Conservation (phyloP, 2,888 invertebrate genomes). For the Mesorhabditis belari region DNA sequence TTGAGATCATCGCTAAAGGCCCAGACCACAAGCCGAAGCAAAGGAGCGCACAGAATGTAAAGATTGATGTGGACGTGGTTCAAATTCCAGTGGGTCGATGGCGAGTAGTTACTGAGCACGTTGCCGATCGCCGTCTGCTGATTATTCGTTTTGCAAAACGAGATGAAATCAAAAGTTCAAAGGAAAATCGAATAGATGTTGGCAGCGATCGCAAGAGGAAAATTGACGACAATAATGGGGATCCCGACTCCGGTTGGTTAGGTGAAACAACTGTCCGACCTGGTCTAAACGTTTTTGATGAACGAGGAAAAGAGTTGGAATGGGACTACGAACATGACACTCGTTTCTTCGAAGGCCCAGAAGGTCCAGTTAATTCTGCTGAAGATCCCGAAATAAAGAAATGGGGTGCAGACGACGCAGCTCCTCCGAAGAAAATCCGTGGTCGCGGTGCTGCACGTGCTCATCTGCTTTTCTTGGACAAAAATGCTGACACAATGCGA, state of each 20-base stretch:
- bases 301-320: conserved; percentile 43
- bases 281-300: conserved; percentile 46
- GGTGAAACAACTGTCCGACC: no score
- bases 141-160: conserved; percentile 29
- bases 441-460: no score
- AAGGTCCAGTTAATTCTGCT: no score
- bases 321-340: conserved; percentile 52
- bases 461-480: no score
- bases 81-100: conserved; percentile 24
- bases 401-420: no score
- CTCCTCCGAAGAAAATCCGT: no score
- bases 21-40: not conserved
- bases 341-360: no score
- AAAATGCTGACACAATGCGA: no score
- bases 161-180: conserved; percentile 19
- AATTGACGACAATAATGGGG: not conserved
- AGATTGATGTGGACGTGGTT: conserved; percentile 13
- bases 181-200: conserved; percentile 7
- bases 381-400: no score
- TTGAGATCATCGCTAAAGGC: conserved; percentile 16
- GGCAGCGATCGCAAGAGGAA: conserved; percentile 7
- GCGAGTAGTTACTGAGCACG: conserved; percentile 39
- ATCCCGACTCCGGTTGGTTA: not conserved
- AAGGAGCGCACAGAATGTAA: conserved; percentile 11
- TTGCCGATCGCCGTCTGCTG: conserved; percentile 25